Conservation (phyloP, 2,888 invertebrate genomes). For the Aromia moschata region DNA sequence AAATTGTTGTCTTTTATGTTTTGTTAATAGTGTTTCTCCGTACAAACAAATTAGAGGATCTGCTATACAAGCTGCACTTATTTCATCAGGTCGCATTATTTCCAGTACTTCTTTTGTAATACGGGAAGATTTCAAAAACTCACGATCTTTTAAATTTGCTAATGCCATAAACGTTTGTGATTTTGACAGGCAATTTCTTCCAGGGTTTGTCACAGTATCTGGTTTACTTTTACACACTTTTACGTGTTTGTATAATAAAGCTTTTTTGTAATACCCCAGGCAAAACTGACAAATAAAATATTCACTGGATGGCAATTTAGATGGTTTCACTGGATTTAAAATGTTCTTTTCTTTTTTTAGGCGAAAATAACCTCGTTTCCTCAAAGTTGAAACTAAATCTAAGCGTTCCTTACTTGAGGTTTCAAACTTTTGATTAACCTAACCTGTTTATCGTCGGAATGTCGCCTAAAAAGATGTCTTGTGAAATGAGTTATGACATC, state of each 20-base stretch:
- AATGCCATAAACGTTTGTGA: conserved; percentile 37
- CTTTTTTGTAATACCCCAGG: conserved; percentile 34
- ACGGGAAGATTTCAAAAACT: conserved; percentile 30
- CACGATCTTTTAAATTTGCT: conserved; percentile 22
- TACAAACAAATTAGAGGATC: conserved; percentile 41
- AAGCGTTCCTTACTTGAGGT: conserved; percentile 34
- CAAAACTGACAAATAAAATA: conserved; percentile 37
- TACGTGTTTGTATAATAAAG: conserved; percentile 32
- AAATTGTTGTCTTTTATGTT: conserved; percentile 43
- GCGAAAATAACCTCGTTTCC: conserved; percentile 22
- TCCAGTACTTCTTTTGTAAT: conserved; percentile 39
- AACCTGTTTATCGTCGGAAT: conserved; percentile 30
- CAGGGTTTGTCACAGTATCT: conserved; percentile 8
- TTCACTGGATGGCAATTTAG: conserved; percentile 27
- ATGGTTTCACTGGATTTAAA: conserved; percentile 31
- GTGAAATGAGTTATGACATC: conserved; percentile 36
- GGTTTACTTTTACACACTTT: conserved; percentile 35
- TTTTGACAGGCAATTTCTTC: conserved; percentile 26
- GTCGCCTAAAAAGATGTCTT: conserved; percentile 34
- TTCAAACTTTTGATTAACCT: conserved; percentile 24
- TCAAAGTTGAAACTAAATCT: conserved; percentile 18
- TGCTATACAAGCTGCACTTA: conserved; percentile 35
- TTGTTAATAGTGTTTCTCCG: conserved; percentile 35
- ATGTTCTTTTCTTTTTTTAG: conserved; percentile 29
- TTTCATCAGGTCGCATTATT: conserved; percentile 42